Evolutionary conservation across 2,888 invertebrate genomes (phyloP), one percentile per base, ranked within the genome.

Genomic region (Mesoligia furuncula): DNA sequence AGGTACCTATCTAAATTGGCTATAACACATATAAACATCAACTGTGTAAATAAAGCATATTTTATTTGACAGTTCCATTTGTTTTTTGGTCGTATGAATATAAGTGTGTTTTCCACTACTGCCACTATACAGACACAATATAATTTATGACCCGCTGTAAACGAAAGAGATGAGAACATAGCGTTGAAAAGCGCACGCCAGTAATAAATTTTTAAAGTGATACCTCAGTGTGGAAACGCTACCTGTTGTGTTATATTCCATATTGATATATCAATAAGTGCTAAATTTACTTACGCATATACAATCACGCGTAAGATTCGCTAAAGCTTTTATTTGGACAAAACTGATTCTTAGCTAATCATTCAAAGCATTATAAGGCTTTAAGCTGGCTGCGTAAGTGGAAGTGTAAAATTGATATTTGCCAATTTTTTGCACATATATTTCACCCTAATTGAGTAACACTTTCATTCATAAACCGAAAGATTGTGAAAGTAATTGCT

Each of bases 141-240:
- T 57, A 39, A 70, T 83, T 83, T 83, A 83, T 72, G 57, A 54
- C 51, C n/a, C 3, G 48, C 62, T 71, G 27, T 72, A 69, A 84
- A 72, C 75, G 65, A 59, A 68, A 68, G 4, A 54, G 59, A 51
- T n/a, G n/a, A 68, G 20, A 76, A 42, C 48, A 15, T 51, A 13
- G 54, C 48, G 71, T 65, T 72, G 71, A 76, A 84, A 81, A 76
- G 39, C 51, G 31, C 57, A 51, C n/a, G 67, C 36, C 48, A 1
- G 45, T 67, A 70, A 66, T 79, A 77, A 69, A 85, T 77, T 65
- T 17, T 72, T 24, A 27, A 75, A 61, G 68, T 74, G 42, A 59
- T 77, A 66, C 39, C 17, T 27, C 17, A 68, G 24, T 69, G 64
- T 57, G 27, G 36, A 27, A 39, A 20, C 27, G 61, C 68, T 77